Evolutionary conservation across 2,888 invertebrate genomes (phyloP), one percentile per base, ranked within the genome.

Genomic region (Cyclophora punctaria): DNA sequence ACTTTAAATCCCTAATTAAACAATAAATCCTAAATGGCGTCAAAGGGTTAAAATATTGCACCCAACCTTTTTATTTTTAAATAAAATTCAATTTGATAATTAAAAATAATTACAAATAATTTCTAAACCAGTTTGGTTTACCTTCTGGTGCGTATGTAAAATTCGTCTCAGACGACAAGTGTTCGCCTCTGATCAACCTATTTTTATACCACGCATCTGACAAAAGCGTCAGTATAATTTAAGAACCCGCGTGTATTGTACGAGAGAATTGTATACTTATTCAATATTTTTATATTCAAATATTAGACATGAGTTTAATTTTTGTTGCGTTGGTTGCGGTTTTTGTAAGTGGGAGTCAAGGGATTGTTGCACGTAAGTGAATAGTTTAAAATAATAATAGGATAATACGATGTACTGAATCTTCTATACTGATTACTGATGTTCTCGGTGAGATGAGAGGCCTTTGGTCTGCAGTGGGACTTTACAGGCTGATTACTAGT

Each of bases 311-410:
- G 67, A 56, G 57, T 50, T 48, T 62, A 44, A 47, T 56, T 34
- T 35, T 60, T 41, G 47, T 52, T 34, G 48, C 49, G 46, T 59
- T 54, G 46, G 41, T 63, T 4, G 51, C 57, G 6, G 47, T 60
- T 44, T 41, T 57, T 35, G 34, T 62, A 34, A 52, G 56, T 58
- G 59, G 52, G 41, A 55, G 62, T 48, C 48, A 47, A 1, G 64
- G 66, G 33, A 69, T 56, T 57, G 46, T 66, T 44, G 62, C 66
- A 3, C 73, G 73, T 73, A 48, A 73, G 73, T 42, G 34, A 43
- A 50, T 48, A 41, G 20, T 20, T 20, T 20, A 20, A 20, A 20
- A 20, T 20, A 20, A 20, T 20, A 20, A 20, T 20, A 20, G 20
- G 20, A 20, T 20, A 20, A 20, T 20, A 2, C 20, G 20, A 20